Conservation (phyloP, 2,113 vertebrate species). For the Xyliphius kryptos region DNA sequence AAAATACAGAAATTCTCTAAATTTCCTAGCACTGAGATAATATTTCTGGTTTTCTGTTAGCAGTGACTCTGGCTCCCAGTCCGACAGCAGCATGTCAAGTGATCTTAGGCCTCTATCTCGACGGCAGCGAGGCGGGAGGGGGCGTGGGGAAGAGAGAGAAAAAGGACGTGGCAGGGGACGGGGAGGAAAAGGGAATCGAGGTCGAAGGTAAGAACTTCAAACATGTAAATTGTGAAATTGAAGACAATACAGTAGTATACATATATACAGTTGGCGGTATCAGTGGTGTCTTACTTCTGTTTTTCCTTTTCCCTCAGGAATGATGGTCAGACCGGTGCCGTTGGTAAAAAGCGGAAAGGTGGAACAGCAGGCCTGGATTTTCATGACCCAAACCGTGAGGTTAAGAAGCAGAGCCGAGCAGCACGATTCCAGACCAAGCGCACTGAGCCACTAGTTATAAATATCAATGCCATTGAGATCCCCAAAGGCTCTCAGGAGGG, state of each 20-base stretch:
- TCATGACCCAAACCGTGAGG: conserved; percentile 80
- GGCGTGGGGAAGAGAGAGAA: conserved; percentile 62
- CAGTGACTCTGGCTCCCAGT: conserved; percentile 70
- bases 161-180: conserved; percentile 53
- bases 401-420: conserved; percentile 82
- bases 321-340: conserved; percentile 56
- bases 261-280: background rate
- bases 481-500: conserved; percentile 65
- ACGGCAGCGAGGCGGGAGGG: conserved; percentile 61
- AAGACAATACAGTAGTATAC: no score
- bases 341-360: conserved; percentile 72
- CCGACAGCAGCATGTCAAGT: conserved; percentile 69
- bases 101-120: conserved; percentile 63
- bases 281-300: no score
- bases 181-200: no score
- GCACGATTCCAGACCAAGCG: conserved; percentile 85
- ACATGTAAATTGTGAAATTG: no score
- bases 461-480: conserved; percentile 68
- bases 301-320: no score
- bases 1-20: background rate
- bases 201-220: no score
- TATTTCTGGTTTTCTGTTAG: no score
- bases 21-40: no score
- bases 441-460: conserved; percentile 79
- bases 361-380: conserved; percentile 70